Conservation (phyloP, 1,140 invertebrate species). For the Apolygus lucorum region DNA sequence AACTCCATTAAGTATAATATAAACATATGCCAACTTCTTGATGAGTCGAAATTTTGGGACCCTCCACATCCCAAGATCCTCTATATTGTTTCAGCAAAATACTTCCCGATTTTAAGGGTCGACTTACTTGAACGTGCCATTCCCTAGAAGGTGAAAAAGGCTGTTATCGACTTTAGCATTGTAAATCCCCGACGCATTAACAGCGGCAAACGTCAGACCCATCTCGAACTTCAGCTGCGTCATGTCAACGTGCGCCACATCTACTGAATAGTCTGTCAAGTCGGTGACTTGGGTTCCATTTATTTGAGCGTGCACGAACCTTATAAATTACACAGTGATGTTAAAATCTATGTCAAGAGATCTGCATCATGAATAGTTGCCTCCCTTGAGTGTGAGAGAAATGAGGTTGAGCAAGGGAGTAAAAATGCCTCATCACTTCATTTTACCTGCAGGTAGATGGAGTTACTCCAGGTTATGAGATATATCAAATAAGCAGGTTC, state of each 20-base stretch:
- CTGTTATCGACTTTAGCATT: background rate
- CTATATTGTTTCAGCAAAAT: background rate
- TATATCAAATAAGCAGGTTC: too few species aligned
- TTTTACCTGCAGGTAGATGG: too few species aligned
- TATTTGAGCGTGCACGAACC: background rate
- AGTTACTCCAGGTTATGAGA: too few species aligned
- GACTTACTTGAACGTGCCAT: background rate
- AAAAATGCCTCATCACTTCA: background rate
- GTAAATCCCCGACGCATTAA: background rate
- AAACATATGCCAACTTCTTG: background rate
- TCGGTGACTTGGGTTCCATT: background rate
- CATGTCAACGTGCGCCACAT: background rate
- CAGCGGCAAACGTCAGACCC: background rate
- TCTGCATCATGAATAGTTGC: too few species aligned
- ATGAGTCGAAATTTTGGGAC: background rate
- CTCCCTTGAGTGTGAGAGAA: too few species aligned
- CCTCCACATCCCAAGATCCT: background rate
- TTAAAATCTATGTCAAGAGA: background rate
- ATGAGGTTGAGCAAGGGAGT: too few species aligned
- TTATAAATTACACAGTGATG: background rate
- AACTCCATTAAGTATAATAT: background rate
- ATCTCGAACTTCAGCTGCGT: background rate
- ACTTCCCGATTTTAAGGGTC: background rate
- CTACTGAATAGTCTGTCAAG: background rate
- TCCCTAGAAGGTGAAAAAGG: background rate